phyloP scores from a whole-genome alignment of 2,113 vertebrate species.

The Cyprinodon brontotheroides region DNA sequence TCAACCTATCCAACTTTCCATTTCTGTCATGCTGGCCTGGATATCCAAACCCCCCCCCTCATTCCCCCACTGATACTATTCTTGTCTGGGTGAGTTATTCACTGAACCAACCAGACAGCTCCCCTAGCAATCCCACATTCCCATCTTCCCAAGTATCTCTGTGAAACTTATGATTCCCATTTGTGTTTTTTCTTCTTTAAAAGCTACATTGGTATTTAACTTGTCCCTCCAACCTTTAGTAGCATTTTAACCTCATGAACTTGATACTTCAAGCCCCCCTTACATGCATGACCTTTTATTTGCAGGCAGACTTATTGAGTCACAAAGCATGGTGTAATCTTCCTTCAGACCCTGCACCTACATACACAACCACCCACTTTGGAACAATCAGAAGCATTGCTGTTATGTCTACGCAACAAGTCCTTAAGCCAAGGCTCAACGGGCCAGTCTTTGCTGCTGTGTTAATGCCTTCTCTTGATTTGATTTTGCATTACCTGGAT shows the following conservation, averaged over 20 bases:
- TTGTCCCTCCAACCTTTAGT: slow-evolving; percentile 54
- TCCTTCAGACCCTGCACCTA: slow-evolving; percentile 14
- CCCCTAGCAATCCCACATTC: slow-evolving; percentile 11
- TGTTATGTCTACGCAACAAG: too few species aligned
- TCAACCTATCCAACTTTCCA: slow-evolving; percentile 69
- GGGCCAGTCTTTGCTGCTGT: too few species aligned
- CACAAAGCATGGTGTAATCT: background rate
- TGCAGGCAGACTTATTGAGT: too few species aligned
- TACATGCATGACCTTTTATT: slow-evolving; percentile 42
- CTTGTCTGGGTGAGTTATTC: slow-evolving; percentile 67
- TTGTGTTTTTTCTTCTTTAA: background rate
- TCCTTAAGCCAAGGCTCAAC: too few species aligned
- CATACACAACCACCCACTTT: background rate
- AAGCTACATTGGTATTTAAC: slow-evolving; percentile 46
- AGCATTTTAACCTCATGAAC: slow-evolving; percentile 59
- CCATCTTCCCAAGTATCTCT: slow-evolving; percentile 28
- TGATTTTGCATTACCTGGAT: too few species aligned
- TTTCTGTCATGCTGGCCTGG: slow-evolving; percentile 61
- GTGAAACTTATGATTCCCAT: slow-evolving; percentile 7
- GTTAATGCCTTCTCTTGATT: too few species aligned
- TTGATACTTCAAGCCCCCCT: slow-evolving; percentile 34
- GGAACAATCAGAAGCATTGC: slow-evolving; percentile 1
- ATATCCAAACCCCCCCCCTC: slow-evolving; percentile 44
- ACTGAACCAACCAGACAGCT: slow-evolving; percentile 38
- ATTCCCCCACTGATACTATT: slow-evolving; percentile 67